These are phyloP conservation scores for Stigmatopora argus DNA, from an alignment of 2,113 vertebrate species.

Conservation along the genomic window DNA sequence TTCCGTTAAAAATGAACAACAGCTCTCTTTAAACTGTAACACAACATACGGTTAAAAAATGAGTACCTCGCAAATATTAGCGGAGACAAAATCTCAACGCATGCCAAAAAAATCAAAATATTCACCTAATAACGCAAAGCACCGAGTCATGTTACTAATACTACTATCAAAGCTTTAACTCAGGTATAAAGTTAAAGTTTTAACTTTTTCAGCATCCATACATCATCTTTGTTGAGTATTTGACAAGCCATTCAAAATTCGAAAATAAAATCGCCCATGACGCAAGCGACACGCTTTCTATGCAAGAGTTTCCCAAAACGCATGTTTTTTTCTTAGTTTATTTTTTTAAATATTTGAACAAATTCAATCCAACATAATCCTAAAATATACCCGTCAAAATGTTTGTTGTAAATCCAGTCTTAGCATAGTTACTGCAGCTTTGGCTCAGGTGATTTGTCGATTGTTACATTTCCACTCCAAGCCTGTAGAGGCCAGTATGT, in stretches of 20 bases:
- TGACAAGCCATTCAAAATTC: background rate
- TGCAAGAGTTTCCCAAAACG: background rate
- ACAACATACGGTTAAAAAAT: background rate
- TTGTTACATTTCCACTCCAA: background rate
- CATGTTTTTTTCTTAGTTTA: no score
- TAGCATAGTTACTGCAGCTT: slow-evolving; percentile 8
- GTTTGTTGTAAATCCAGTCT: background rate
- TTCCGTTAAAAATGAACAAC: background rate
- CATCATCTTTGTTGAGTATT: background rate
- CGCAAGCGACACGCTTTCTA: background rate
- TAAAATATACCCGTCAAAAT: background rate
- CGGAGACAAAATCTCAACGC: slow-evolving; percentile 20
- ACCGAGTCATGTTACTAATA: slow-evolving; percentile 18
- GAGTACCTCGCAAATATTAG: background rate
- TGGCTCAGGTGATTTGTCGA: slow-evolving; percentile 7
- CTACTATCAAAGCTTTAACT: background rate
- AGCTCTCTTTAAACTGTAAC: background rate
- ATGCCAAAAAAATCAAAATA: slow-evolving; percentile 27
- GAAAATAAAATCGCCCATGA: background rate
- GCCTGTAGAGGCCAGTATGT: background rate
- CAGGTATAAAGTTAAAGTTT: no score
- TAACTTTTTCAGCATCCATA: no score
- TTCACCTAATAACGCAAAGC: slow-evolving; percentile 19
- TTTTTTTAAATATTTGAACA: no score
- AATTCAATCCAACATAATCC: no score